phyloP scores from a whole-genome alignment of 1,140 invertebrate species.

The Cotesia chilonis region DNA sequence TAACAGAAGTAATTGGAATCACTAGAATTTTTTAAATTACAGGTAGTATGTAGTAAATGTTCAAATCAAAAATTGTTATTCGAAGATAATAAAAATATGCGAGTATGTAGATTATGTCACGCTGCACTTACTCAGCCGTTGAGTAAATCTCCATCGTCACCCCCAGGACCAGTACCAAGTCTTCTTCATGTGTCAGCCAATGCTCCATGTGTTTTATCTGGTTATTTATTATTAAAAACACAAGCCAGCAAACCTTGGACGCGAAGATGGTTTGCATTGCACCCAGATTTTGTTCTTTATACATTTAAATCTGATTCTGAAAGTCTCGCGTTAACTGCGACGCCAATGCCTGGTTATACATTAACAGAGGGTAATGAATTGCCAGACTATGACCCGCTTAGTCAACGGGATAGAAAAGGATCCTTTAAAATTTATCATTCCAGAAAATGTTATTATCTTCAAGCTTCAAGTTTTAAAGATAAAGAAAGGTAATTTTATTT shows the following conservation, averaged over 20 bases:
- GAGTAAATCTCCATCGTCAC: conserved; percentile 56
- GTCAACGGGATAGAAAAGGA: conserved; percentile 61
- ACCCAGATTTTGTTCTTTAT: conserved; percentile 73
- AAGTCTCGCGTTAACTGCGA: conserved; percentile 69
- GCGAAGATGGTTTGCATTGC: conserved; percentile 71
- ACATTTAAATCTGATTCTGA: conserved; percentile 71
- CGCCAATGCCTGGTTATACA: conserved; percentile 71
- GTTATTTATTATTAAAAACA: conserved; percentile 70
- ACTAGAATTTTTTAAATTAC: not conserved
- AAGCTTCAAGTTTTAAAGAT: conserved; percentile 63
- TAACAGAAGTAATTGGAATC: not conserved
- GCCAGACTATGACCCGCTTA: conserved; percentile 58
- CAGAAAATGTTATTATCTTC: conserved; percentile 69
- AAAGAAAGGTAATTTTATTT: conserved; percentile 60
- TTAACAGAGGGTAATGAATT: conserved; percentile 59
- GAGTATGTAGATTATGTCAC: conserved; percentile 62
- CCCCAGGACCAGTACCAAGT: conserved; percentile 58
- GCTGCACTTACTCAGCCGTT: conserved; percentile 58
- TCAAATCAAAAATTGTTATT: conserved; percentile 75
- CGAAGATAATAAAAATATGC: conserved; percentile 70
- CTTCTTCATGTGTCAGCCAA: conserved; percentile 68
- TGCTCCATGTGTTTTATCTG: conserved; percentile 68
- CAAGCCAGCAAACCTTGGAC: conserved; percentile 69
- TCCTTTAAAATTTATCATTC: conserved; percentile 70
- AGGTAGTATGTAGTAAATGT: conserved; percentile 78